Percentiles rank a stretch among this genome's conserved stretches.
These are phyloP conservation scores for Pseudochromis fuscus DNA, from an alignment of 2,797 vertebrate genomes.

Conservation along the genomic window DNA sequence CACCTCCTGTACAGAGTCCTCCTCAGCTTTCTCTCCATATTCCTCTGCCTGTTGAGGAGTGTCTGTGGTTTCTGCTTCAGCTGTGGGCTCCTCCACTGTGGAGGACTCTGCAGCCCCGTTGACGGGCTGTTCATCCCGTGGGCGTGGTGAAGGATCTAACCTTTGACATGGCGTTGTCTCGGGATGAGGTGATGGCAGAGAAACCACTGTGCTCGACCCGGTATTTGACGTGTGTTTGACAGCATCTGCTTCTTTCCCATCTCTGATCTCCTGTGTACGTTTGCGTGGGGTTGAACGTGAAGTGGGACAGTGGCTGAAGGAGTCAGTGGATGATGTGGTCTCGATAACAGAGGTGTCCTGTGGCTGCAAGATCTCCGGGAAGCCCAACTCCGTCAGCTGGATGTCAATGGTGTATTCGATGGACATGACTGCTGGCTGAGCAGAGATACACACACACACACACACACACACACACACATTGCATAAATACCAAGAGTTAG, in stretches of 20 bases:
- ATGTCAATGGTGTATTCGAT: slow-evolving; percentile 86
- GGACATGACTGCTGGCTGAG: slow-evolving; percentile 76
- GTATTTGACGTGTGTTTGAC: not conserved
- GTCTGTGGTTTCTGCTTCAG: not conserved
- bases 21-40: not conserved
- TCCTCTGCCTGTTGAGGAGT: not conserved
- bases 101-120: not conserved
- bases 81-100: not conserved
- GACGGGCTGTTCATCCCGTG: not conserved
- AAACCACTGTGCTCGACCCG: not conserved
- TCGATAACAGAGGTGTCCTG: slow-evolving; percentile 43
- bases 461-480: too few relatives aligned
- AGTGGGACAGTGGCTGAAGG: slow-evolving; percentile 12
- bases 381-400: slow-evolving; percentile 85
- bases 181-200: not conserved
- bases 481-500: not conserved
- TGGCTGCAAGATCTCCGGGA: slow-evolving; percentile 67
- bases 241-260: slow-evolving; percentile 6
- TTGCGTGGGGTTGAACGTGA: slow-evolving; percentile 17
- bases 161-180: not conserved
- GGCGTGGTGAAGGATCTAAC: not conserved
- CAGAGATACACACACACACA: too few relatives aligned
- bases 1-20: not conserved
- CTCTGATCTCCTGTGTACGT: not conserved
- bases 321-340: slow-evolving; percentile 33